Evolutionary conservation across 2,888 invertebrate genomes (phyloP), one percentile per base, ranked within the genome.

Genomic region (Alsophila aescularia): DNA sequence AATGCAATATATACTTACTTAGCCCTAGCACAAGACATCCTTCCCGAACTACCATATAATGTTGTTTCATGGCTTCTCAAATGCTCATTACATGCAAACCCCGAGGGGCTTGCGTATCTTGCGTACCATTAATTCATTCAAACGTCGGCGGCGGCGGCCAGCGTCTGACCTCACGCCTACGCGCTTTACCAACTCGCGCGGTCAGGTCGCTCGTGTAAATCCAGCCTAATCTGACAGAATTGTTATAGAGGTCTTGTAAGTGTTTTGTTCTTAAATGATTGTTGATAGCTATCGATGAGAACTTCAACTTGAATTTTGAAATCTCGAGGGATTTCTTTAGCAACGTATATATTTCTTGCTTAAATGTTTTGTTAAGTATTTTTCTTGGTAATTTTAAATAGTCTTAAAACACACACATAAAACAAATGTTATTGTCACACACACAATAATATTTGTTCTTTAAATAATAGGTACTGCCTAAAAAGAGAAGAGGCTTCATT

Each of bases 61-160:
- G 9, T 14, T 14, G 27, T 40, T 40, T 15, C 24, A 40, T 14
- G 18, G 31, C n/a, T 15, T n/a, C n/a, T n/a, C n/a, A n/a, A n/a
- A n/a, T n/a, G 13, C 54, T 54, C 53, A 48, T 48, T 53, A 48
- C 48, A 15, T 2, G 10, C 37, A 34, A 16, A 16, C 37, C 52
- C 53, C 27, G 42, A 53, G 48, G 43, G 31, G 34, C n/a, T 32
- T 39, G 42, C 48, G 49, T 43, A 49, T 54, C 54, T 49, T 40
- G 54, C 44, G 49, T 44, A 34, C 44, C 54, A 49, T 54, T 54
- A 54, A 39, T 54, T 49, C 40, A 49, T 41, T 29, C 35, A 34
- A 37, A 36, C 34, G 53, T 52, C 52, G 2, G 29, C 29, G 45
- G 13, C 2, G 29, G 53, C 45, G 47, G 2, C 21, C 29, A 41